These are phyloP conservation scores for Mystacides longicornis DNA, from an alignment of 2,888 invertebrate genomes.

Conservation along the genomic window DNA sequence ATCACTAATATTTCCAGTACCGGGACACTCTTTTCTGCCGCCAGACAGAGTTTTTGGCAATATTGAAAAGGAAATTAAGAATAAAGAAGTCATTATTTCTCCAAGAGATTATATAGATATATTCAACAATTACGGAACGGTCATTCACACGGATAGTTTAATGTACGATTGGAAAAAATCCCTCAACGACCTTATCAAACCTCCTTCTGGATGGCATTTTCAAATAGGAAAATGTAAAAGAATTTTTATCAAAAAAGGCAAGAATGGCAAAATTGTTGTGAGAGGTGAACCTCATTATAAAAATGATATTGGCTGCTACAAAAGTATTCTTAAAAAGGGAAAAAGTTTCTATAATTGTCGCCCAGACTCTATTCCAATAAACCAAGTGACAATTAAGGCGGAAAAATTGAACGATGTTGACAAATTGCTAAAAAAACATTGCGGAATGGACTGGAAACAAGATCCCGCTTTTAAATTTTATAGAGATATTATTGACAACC, in stretches of 20 bases:
- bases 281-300: not conserved
- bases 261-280: not conserved
- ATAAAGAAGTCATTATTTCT: slow-evolving; percentile 23
- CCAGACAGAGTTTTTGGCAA: slow-evolving; percentile 28
- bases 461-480: not conserved
- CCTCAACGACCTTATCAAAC: not conserved
- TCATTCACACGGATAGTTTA: not conserved
- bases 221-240: not conserved
- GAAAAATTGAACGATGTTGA: not conserved
- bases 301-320: not conserved
- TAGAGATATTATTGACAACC: not conserved
- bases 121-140: not conserved
- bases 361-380: not conserved
- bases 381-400: not conserved
- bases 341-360: not conserved
- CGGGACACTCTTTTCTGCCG: slow-evolving; percentile 28
- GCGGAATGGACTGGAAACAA: not conserved
- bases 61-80: slow-evolving; percentile 27
- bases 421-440: no score
- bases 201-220: not conserved
- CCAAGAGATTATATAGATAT: slow-evolving; percentile 13
- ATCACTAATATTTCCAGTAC: slow-evolving; percentile 27
- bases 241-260: not conserved
- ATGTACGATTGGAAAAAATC: not conserved
- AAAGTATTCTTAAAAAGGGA: not conserved